A percentile compares a stretch with the other conserved stretches of the same genome.
Evolutionary conservation across 2,888 invertebrate genomes (phyloP).

Genomic region (Camponotus fellah): DNA sequence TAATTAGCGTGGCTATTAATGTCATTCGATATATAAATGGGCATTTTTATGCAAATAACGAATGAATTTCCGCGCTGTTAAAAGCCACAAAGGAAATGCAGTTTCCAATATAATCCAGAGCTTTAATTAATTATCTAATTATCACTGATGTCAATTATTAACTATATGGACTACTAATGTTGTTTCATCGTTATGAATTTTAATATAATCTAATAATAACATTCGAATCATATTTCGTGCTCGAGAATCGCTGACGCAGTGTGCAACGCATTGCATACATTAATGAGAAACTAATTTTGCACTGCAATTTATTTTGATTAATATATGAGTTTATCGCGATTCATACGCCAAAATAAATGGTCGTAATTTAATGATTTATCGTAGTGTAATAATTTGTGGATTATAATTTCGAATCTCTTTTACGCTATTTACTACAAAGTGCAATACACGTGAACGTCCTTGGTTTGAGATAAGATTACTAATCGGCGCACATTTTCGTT

Average conservation of each 20-base stretch:
- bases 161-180: constrained; percentile 4
- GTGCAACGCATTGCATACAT: constrained; percentile 21
- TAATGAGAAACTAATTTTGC: constrained; percentile 44
- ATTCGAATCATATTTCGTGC: constrained; percentile 22
- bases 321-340: constrained; percentile 44
- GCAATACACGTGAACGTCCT: constrained; percentile 19
- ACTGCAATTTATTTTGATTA: constrained; percentile 41
- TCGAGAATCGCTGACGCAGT: constrained; percentile 42
- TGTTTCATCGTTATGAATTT: constrained; percentile 22
- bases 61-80: constrained; percentile 2
- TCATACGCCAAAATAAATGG: background rate
- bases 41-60: background rate
- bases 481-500: background rate
- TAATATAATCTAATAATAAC: constrained; percentile 24
- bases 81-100: background rate
- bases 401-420: constrained; percentile 7
- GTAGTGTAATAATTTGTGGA: background rate
- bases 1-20: constrained; percentile 35
- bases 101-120: constrained; percentile 10
- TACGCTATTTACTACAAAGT: background rate
- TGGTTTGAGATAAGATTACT: constrained; percentile 29
- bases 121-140: constrained; percentile 40
- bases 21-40: background rate
- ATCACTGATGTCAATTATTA: constrained; percentile 4
- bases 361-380: background rate